Percentiles rank a stretch among this genome's conserved stretches.
phyloP scores from a whole-genome alignment of 2,113 vertebrate species.

The Camelus dromedarius region DNA sequence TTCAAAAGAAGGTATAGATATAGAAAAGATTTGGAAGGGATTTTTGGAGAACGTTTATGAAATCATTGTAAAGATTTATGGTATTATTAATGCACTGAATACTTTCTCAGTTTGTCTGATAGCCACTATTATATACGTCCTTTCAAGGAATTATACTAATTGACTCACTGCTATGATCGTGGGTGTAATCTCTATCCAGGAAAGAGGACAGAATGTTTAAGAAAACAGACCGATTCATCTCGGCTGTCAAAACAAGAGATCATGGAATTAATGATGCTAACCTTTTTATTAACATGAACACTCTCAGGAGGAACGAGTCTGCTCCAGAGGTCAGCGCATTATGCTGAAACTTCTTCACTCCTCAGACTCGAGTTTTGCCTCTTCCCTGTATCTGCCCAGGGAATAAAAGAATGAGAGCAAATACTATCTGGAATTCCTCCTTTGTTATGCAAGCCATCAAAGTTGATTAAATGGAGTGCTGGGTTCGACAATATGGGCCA shows the following conservation, averaged over 20 bases:
- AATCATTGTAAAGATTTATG: constrained; percentile 25
- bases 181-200: constrained; percentile 26
- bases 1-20: not conserved
- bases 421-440: constrained; percentile 73
- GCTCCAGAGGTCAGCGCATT: constrained; percentile 62
- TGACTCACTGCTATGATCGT: constrained; percentile 35
- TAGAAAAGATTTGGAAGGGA: not conserved
- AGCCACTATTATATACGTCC: not conserved
- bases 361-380: constrained; percentile 47
- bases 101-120: not conserved
- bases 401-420: constrained; percentile 81
- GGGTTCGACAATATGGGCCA: constrained; percentile 54
- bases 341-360: constrained; percentile 41
- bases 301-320: constrained; percentile 50
- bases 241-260: constrained; percentile 77
- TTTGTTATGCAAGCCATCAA: constrained; percentile 76
- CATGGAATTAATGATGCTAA: constrained; percentile 75
- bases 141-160: constrained; percentile 56
- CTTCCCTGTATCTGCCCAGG: constrained; percentile 52
- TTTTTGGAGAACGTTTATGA: not conserved
- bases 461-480: constrained; percentile 70
- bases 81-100: not conserved
- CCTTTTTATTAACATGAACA: constrained; percentile 67
- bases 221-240: constrained; percentile 69
- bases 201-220: constrained; percentile 62